A percentile compares a stretch with the other conserved stretches of the same genome.
Evolutionary conservation across 2,113 vertebrate species (phyloP).

Genomic region (Diadophis punctatus): DNA sequence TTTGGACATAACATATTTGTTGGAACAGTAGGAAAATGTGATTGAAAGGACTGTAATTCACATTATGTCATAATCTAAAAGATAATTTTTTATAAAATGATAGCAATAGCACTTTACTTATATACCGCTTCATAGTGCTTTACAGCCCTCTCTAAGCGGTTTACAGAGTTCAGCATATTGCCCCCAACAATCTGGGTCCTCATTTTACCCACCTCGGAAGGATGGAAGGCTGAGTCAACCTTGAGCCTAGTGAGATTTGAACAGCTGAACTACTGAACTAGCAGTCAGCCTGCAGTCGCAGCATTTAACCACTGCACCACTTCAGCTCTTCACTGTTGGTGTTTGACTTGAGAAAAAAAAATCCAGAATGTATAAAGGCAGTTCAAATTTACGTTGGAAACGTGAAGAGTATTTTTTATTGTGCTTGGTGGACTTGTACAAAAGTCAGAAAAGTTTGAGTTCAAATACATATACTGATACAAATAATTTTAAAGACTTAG

Average conservation of each 20-base stretch:
- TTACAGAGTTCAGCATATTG: too few relatives aligned
- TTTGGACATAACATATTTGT: neutral
- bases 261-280: too few relatives aligned
- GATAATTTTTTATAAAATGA: neutral
- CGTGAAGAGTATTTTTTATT: neutral
- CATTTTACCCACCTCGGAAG: too few relatives aligned
- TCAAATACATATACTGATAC: neutral
- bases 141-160: too few relatives aligned
- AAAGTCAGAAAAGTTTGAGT: neutral
- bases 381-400: neutral
- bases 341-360: neutral
- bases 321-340: neutral
- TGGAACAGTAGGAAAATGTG: neutral
- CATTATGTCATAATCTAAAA: neutral
- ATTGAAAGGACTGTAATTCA: neutral
- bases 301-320: too few relatives aligned
- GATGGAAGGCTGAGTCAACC: too few relatives aligned
- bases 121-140: too few relatives aligned
- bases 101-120: too few relatives aligned
- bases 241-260: too few relatives aligned
- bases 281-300: too few relatives aligned
- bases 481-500: neutral
- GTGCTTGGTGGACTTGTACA: neutral
- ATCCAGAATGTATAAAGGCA: neutral
- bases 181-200: too few relatives aligned